Percentiles rank a stretch among this genome's conserved stretches.
These are phyloP conservation scores for Chloropsis hardwickii DNA, from an alignment of 2,113 vertebrate species.

Conservation along the genomic window DNA sequence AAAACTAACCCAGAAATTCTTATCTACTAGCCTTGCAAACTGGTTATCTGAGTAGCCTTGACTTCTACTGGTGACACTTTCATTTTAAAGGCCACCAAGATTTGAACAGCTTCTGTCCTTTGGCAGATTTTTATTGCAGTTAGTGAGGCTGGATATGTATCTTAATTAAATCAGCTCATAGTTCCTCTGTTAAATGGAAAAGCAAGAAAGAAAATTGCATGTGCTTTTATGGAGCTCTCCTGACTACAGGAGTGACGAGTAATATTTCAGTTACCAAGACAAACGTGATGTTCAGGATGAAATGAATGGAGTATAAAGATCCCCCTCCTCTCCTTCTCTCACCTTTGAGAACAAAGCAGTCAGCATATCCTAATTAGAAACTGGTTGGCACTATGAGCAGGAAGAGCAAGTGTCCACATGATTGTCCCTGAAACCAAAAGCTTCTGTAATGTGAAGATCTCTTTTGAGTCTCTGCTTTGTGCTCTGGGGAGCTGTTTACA, in stretches of 20 bases:
- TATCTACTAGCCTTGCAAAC: not conserved
- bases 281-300: not conserved
- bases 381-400: not conserved
- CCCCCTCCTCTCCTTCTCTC: not conserved
- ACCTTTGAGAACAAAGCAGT: not conserved
- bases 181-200: not conserved
- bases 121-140: not conserved
- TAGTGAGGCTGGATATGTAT: not conserved
- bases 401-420: not conserved
- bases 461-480: not conserved
- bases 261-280: not conserved
- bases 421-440: not conserved
- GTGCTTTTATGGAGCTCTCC: not conserved
- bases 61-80: not conserved
- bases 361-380: not conserved
- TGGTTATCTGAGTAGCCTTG: not conserved
- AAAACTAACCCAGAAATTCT: not conserved
- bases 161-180: not conserved
- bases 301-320: not conserved
- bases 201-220: not conserved
- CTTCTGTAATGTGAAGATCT: not conserved
- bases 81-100: not conserved
- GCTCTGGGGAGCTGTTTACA: not conserved
- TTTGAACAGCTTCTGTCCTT: not conserved
- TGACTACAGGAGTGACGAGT: not conserved